Conservation (phyloP, 2,888 invertebrate genomes). For the Polylopha cassiicola region DNA sequence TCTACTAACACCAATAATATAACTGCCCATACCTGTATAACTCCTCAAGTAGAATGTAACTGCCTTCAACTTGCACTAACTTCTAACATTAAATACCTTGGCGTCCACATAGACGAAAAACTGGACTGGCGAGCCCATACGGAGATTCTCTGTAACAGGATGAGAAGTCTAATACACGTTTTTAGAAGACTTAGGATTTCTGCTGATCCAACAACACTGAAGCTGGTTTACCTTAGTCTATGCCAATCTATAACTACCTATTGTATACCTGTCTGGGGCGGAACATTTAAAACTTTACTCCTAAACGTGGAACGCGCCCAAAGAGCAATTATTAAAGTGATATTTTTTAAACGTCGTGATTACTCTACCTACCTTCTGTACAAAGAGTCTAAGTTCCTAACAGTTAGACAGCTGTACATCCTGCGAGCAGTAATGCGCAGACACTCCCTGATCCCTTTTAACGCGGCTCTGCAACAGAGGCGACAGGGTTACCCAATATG, state of each 20-base stretch:
- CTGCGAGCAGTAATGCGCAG: background rate
- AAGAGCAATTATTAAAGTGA: background rate
- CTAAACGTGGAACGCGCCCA: background rate
- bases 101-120: constrained; percentile 4
- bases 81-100: constrained; percentile 13
- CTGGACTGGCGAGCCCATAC: constrained; percentile 8
- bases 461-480: too few species aligned
- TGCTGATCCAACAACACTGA: background rate
- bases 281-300: background rate
- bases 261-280: background rate
- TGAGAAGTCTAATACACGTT: constrained; percentile 11
- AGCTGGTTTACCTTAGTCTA: background rate
- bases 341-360: background rate
- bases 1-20: constrained; percentile 12
- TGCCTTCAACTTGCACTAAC: constrained; percentile 1
- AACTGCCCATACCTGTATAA: constrained; percentile 11
- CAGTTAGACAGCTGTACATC: background rate
- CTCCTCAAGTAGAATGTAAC: background rate
- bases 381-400: background rate
- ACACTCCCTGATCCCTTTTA: too few species aligned
- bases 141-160: background rate
- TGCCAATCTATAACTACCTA: background rate
- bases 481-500: too few species aligned
- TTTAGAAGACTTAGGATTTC: constrained; percentile 6
- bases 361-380: background rate